phyloP scores from a whole-genome alignment of 2,113 vertebrate species.

The Paraplagusia blochii region DNA sequence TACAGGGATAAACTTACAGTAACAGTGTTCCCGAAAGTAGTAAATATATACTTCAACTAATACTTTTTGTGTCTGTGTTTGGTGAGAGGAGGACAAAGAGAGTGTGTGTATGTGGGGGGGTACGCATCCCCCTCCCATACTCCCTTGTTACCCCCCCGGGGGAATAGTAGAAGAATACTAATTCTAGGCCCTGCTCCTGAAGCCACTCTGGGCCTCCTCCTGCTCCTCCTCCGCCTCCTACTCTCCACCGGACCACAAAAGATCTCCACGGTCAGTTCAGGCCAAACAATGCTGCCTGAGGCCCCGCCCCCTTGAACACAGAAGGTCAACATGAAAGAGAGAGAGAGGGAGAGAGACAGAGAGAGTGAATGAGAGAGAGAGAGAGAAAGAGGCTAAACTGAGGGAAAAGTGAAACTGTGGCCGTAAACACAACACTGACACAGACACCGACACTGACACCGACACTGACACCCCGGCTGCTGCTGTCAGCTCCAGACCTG shows the following conservation, averaged over 20 bases:
- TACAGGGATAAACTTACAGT: not conserved
- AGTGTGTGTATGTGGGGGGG: conserved; percentile 44
- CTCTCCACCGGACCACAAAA: conserved; percentile 65
- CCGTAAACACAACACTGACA: not conserved
- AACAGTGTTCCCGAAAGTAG: conserved; percentile 2
- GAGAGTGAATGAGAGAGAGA: conserved; percentile 3
- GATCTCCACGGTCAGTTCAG: conserved; percentile 62
- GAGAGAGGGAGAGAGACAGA: conserved; percentile 11
- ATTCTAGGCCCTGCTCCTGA: conserved; percentile 70
- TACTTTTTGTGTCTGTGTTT: conserved; percentile 1
- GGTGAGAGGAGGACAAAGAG: conserved; percentile 57
- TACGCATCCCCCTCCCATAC: conserved; percentile 12
- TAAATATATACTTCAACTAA: not conserved
- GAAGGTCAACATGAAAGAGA: conserved; percentile 23
- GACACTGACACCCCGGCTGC: no score
- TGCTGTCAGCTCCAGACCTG: no score
- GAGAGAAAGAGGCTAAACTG: conserved; percentile 5
- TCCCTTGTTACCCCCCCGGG: conserved; percentile 34
- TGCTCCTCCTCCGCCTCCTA: conserved; percentile 11
- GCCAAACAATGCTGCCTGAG: conserved; percentile 66
- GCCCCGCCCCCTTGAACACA: conserved; percentile 57
- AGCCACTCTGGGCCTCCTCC: conserved; percentile 55
- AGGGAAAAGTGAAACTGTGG: conserved; percentile 45
- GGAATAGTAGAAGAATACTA: conserved; percentile 78
- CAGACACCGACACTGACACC: no score